phyloP scores from a whole-genome alignment of 2,888 invertebrate genomes.

The Cheilosia impressa region DNA sequence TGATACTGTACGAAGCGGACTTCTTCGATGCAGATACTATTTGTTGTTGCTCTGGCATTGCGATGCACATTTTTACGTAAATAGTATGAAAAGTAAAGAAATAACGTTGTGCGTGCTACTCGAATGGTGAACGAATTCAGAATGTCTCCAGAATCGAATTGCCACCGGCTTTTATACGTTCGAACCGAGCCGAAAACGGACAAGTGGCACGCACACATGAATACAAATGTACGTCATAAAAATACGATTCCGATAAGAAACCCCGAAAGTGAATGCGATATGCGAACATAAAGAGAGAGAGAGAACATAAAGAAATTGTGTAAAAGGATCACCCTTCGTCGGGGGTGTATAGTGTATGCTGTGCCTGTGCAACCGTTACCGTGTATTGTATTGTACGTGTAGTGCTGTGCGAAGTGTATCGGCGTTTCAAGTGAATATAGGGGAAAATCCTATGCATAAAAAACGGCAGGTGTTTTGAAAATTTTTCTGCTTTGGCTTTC shows the following conservation, averaged over 20 bases:
- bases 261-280: slow-evolving; percentile 48
- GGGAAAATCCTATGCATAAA: slow-evolving; percentile 78
- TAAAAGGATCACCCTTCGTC: slow-evolving; percentile 66
- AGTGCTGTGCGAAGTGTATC: slow-evolving; percentile 31
- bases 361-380: not conserved
- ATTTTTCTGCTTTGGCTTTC: slow-evolving; percentile 38
- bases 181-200: slow-evolving; percentile 41
- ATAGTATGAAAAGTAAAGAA: slow-evolving; percentile 14
- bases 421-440: slow-evolving; percentile 57
- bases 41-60: slow-evolving; percentile 81
- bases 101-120: slow-evolving; percentile 76
- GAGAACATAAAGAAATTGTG: slow-evolving; percentile 57
- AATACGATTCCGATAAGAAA: slow-evolving; percentile 66
- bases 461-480: slow-evolving; percentile 83
- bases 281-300: slow-evolving; percentile 33
- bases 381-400: not conserved
- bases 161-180: slow-evolving; percentile 80
- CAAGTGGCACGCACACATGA: slow-evolving; percentile 43
- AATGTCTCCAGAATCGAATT: slow-evolving; percentile 80
- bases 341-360: slow-evolving; percentile 62
- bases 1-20: slow-evolving; percentile 86
- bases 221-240: slow-evolving; percentile 16
- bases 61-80: slow-evolving; percentile 68
- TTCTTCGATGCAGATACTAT: slow-evolving; percentile 54
- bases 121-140: slow-evolving; percentile 80